These are phyloP conservation scores for Coremacera marginata DNA, from an alignment of 2,888 invertebrate species.

Conservation along the genomic window DNA sequence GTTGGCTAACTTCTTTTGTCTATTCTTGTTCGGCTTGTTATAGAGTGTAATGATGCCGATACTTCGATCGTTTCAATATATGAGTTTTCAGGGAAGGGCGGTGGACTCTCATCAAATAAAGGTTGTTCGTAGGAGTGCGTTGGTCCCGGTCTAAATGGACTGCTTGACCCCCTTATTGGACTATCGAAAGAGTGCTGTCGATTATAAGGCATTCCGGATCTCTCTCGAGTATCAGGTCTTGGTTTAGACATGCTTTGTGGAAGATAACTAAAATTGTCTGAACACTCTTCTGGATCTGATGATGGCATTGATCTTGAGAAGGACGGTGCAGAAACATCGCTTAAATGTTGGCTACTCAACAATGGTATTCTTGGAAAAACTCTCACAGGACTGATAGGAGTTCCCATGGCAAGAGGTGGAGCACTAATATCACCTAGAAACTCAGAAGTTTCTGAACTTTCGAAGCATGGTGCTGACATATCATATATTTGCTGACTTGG, in stretches of 20 bases:
- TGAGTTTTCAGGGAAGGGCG: constrained; percentile 9
- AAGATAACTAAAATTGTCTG: neutral
- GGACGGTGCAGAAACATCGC: too few species aligned
- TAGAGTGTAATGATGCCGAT: constrained; percentile 24
- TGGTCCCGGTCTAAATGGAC: neutral
- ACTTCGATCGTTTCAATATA: constrained; percentile 19
- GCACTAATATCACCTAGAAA: neutral
- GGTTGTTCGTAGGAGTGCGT: neutral
- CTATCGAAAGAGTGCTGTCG: neutral
- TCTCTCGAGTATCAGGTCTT: too few species aligned
- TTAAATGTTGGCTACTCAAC: neutral
- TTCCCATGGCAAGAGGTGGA: neutral
- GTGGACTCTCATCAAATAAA: neutral
- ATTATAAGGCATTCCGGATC: too few species aligned
- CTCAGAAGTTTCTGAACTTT: neutral
- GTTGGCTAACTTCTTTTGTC: neutral
- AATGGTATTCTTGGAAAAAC: neutral
- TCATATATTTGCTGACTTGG: constrained; percentile 31
- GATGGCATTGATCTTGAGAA: neutral
- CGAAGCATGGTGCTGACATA: constrained; percentile 28
- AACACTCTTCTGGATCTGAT: neutral
- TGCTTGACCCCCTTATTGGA: neutral
- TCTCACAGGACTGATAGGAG: neutral
- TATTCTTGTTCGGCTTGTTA: neutral
- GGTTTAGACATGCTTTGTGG: neutral